A percentile compares a stretch with the other conserved stretches of the same genome.
Evolutionary conservation across 1,140 invertebrate genomes (phyloP).

Genomic region (Theocolax elegans): DNA sequence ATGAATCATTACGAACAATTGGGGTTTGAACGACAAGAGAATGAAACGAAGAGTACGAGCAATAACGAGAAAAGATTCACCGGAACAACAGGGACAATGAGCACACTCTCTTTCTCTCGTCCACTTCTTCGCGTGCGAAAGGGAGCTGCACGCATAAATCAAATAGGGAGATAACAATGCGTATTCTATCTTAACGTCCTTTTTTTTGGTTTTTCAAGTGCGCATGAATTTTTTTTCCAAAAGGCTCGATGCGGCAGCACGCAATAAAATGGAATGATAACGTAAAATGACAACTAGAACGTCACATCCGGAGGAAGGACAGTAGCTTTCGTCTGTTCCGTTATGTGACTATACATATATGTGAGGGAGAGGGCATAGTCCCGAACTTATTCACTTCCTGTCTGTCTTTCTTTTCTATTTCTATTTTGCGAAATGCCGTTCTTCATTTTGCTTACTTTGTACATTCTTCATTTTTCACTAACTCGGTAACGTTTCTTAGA

Average conservation of each 20-base stretch:
- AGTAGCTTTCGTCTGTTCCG: constrained; percentile 28
- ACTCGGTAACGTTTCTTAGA: background rate
- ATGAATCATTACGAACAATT: background rate
- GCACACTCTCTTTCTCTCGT: background rate
- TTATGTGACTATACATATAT: background rate
- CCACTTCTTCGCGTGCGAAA: background rate
- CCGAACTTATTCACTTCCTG: constrained; percentile 40
- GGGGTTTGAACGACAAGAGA: too few species aligned
- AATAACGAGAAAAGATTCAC: background rate
- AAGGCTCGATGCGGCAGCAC: constrained; percentile 43
- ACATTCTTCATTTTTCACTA: constrained; percentile 15
- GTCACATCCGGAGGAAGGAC: constrained; percentile 51
- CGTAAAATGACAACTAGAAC: constrained; percentile 50
- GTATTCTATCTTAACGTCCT: background rate
- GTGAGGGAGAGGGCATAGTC: background rate
- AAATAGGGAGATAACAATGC: constrained; percentile 13
- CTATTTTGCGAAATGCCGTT: background rate
- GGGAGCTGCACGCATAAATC: constrained; percentile 51
- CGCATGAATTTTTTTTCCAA: background rate
- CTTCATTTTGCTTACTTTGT: background rate
- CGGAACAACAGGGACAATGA: background rate
- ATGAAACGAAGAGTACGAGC: too few species aligned
- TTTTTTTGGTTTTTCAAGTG: too few species aligned
- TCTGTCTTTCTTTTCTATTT: constrained; percentile 15
- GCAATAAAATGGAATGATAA: constrained; percentile 63